Percentiles rank a stretch among this genome's conserved stretches.
These are phyloP conservation scores for Agapostemon virescens DNA, from an alignment of 2,888 invertebrate genomes.

Conservation along the genomic window DNA sequence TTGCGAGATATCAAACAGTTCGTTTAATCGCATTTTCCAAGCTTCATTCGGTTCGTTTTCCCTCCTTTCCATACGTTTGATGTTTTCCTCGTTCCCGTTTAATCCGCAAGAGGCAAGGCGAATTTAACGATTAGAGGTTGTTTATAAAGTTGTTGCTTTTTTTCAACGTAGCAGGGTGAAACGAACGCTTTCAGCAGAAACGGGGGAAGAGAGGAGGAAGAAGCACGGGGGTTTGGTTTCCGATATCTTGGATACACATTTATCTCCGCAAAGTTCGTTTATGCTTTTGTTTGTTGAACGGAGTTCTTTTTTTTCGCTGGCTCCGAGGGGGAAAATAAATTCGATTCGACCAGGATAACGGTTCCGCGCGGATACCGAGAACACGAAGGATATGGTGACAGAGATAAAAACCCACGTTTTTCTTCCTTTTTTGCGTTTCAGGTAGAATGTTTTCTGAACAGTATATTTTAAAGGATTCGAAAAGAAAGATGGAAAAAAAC, in stretches of 20 bases:
- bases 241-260: conserved; percentile 1
- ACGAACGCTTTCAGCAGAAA: background rate
- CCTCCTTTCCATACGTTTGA: background rate
- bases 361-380: background rate
- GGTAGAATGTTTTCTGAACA: background rate
- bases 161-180: background rate
- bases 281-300: background rate
- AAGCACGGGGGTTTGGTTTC: background rate
- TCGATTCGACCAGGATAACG: background rate
- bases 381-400: background rate
- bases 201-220: background rate
- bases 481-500: no score
- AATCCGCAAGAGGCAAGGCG: background rate
- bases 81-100: background rate
- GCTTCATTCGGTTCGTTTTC: background rate
- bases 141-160: conserved; percentile 4
- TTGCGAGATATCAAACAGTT: background rate
- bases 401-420: background rate
- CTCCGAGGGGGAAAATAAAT: background rate
- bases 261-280: background rate
- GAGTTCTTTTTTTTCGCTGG: conserved; percentile 6
- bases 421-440: background rate
- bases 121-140: background rate
- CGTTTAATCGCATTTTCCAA: conserved; percentile 1
- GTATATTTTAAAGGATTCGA: no score